These are phyloP conservation scores for Rhynchotus rufescens DNA, from an alignment of 2,797 vertebrate genomes.

Conservation along the genomic window DNA sequence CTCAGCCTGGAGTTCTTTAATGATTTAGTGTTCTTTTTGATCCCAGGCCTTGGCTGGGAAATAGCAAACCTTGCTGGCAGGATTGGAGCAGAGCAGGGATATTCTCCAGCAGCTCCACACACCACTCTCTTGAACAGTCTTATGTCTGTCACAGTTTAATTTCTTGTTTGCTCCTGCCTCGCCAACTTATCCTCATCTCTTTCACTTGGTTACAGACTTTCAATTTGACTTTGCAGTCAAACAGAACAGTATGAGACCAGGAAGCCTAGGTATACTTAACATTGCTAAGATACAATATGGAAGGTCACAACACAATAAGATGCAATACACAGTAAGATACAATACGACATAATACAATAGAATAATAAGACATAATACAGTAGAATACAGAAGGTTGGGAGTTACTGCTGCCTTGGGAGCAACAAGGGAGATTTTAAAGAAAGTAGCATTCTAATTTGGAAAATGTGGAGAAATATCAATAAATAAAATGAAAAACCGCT, in stretches of 20 bases:
- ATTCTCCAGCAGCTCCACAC: background rate
- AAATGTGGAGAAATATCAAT: background rate
- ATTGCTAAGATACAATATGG: background rate
- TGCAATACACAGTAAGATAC: no score
- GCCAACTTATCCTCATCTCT: background rate
- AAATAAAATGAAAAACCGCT: background rate
- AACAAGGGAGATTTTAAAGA: background rate
- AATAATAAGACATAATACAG: background rate
- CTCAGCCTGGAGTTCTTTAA: background rate
- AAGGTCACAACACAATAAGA: background rate
- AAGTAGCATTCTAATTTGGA: background rate
- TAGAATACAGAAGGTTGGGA: background rate
- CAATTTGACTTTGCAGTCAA: background rate
- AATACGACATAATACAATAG: no score
- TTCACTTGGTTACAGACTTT: background rate
- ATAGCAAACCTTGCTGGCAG: background rate
- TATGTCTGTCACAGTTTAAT: background rate
- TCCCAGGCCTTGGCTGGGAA: background rate
- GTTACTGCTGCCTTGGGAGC: background rate
- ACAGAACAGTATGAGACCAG: background rate
- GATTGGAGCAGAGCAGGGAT: background rate
- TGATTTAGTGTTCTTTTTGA: conserved; percentile 7
- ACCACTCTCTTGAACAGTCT: background rate
- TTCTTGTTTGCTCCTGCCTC: background rate
- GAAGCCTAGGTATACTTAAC: background rate